Evolutionary conservation across 2,888 invertebrate species (phyloP), one percentile per base, ranked within the genome.

Genomic region (Tricholauxania praeusta): DNA sequence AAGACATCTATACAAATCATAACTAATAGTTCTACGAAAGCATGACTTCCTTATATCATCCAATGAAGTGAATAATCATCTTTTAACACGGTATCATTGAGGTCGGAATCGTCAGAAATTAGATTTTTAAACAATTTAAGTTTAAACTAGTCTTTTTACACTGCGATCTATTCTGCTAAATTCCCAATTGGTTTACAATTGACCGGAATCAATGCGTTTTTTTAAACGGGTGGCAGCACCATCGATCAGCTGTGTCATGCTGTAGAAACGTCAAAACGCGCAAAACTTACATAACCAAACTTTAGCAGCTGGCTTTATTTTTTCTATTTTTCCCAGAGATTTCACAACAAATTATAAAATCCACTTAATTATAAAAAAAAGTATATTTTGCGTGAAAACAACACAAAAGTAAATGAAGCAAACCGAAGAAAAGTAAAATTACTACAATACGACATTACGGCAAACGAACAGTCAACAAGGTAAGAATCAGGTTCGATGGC

Each of bases 401-500:
- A 17, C 28, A 59, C 22, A 39, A 10, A 39, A 39, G 7, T 39
- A 28, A 59, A 59, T 17, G 39, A 39, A 39, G 7, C 10, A 49
- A 59, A 59, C n/a, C 7, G 59, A 69, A 49, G 12, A 49, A 12
- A 52, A 52, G 10, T 10, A 32, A 17, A 1, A n/a, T 22, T 22
- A 22, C 12, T 1, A 14, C 28, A 51, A 51, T 22, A 64, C 12
- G 15, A 19, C 22, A 22, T 28, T 28, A 28, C 28, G 28, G 28
- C 28, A 28, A 28, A 28, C 49, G 12, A 49, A 64, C 47, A 8
- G 1, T 12, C 12, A 62, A 19, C 59, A 32, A 12, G 22, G 10
- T 7, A 10, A 10, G n/a, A 49, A 51, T 62, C 66, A 32, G 62
- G 12, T 19, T 64, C 64, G 71, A 85, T 86, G 85, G 72, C 82